Evolutionary conservation across 2,888 invertebrate species (phyloP).

Genomic region (Thecophora atra): DNA sequence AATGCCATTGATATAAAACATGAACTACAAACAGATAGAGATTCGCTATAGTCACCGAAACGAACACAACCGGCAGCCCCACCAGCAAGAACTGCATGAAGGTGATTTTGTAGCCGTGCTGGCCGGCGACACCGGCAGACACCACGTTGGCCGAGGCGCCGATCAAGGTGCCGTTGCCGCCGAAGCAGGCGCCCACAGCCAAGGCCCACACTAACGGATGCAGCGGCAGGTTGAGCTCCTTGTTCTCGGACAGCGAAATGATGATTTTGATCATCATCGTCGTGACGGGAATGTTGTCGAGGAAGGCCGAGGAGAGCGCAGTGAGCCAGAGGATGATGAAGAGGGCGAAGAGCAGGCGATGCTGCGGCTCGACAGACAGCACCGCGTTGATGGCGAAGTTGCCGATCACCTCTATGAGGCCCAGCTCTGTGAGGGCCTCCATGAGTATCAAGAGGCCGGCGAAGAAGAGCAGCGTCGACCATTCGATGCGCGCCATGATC

Average conservation of each 20-base stretch:
- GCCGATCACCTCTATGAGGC: constrained; percentile 83
- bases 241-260: constrained; percentile 74
- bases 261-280: constrained; percentile 90
- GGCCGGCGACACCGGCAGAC: constrained; percentile 89
- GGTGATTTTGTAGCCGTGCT: constrained; percentile 86
- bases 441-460: constrained; percentile 89
- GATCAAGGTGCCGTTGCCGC: constrained; percentile 90
- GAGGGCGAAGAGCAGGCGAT: constrained; percentile 75
- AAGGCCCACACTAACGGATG: constrained; percentile 86
- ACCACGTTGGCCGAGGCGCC: constrained; percentile 93
- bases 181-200: constrained; percentile 87
- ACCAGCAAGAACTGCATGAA: constrained; percentile 84
- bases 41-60: constrained; percentile 73
- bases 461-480: constrained; percentile 90
- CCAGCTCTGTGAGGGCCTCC: constrained; percentile 84
- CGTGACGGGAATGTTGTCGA: constrained; percentile 90
- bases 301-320: constrained; percentile 84
- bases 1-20: constrained; percentile 74
- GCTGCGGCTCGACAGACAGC: constrained; percentile 71
- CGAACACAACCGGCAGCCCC: constrained; percentile 84
- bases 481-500: constrained; percentile 83
- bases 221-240: constrained; percentile 76
- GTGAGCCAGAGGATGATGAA: constrained; percentile 83
- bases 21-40: constrained; percentile 78
- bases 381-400: constrained; percentile 73